Base-by-base conservation (phyloP, 2,888 invertebrate species). In the Herminia tarsipennalis region DNA sequence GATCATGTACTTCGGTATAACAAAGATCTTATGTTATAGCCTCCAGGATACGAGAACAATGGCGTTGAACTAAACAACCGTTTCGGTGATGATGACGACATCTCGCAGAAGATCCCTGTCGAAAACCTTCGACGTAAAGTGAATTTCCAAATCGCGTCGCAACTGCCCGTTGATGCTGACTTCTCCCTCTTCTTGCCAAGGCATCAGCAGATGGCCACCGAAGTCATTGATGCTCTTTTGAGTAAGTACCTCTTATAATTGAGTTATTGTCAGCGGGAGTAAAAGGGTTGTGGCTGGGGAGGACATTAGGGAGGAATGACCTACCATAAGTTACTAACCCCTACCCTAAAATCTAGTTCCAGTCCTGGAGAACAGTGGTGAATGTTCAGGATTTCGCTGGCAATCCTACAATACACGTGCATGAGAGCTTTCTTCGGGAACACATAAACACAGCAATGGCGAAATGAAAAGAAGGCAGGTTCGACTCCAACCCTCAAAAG, bases 141-240 rank as follows among this genome's bases (percentile, higher is more conserved):
- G 0, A 86, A 93, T 52, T 84, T 95, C 47, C 86, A 81, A 1
- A 67, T 92, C 10, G 93, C 95, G 0, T 76, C 92, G 56, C 87
- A 93, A 51, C 82, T 96, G 40, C 92, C 92, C 1, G 84, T 92
- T 1, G 93, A 94, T 44, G 92, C 92, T 0, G 93, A 93, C 60
- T 97, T 97, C 81, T 96, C 96, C 0, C 85, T 96, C 10, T 97
- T 97, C 73, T 92, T 95, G 46, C 94, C 95, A 0, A 86, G 78
- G 10, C 97, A 97, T 76, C 93, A 95, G 29, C 88, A 90, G 36
- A 93, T 96, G 76, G 96, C 97, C 3, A 93, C 93, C 0, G 91
- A 94, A 56, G 92, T 97, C 46, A 94, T 96, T 38, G 92, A 94
- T 38, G 88, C 94, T 14, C 94, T 96, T 40, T 83, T 96, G 89